These are phyloP conservation scores for Bolinopsis microptera DNA, from an alignment of 37 sponge, comb jelly and placozoan genomes.

Conservation along the genomic window DNA sequence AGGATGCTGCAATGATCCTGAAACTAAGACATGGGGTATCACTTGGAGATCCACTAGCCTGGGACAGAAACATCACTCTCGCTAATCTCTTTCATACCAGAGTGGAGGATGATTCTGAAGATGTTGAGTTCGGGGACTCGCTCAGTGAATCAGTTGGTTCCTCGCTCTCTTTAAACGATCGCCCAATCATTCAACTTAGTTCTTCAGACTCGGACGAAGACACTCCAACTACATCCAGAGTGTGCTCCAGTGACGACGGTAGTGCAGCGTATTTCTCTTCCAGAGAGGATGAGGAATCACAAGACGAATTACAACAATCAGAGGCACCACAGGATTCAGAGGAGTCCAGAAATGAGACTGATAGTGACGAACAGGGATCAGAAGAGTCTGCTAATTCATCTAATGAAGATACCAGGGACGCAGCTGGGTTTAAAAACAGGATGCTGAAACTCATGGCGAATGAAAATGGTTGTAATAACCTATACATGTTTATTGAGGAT, in stretches of 20 bases:
- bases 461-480: background rate
- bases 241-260: background rate
- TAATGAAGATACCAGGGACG: background rate
- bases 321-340: too few relatives aligned
- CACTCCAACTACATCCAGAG: background rate
- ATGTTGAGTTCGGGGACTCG: background rate
- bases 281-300: background rate
- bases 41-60: background rate
- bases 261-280: background rate
- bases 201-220: background rate
- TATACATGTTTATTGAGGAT: background rate
- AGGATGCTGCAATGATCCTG: background rate
- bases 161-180: too few relatives aligned
- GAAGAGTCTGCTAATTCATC: background rate
- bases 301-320: too few relatives aligned
- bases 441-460: background rate
- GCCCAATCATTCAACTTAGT: too few relatives aligned
- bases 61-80: background rate
- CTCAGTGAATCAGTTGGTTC: background rate
- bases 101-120: background rate
- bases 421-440: background rate
- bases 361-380: background rate
- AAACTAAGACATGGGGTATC: background rate
- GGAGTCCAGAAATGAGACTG: background rate
- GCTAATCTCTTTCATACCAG: background rate